Base-by-base conservation (phyloP, 2,888 invertebrate species). In the Tipula lateralis region DNA sequence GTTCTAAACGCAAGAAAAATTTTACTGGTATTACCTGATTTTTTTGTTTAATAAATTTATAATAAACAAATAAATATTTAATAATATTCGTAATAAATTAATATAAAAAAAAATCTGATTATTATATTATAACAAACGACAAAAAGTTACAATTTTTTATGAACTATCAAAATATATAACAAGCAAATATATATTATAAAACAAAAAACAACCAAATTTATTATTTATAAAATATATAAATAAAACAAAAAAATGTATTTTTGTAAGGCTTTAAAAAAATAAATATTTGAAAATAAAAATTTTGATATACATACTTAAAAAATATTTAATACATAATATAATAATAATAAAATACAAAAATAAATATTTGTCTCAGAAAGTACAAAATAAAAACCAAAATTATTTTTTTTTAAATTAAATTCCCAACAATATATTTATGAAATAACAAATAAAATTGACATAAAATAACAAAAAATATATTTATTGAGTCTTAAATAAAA, bases 251-350 rank as follows among this genome's bases (percentile, higher is more conserved):
- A 82, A 82, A 30, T 82, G 82, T 82, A 82, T 82, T 82, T 82
- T 82, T 82, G 82, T 82, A 82, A 82, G 32, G 32, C 82, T 82
- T 82, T 82, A 82, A 82, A 82, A 82, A 82, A 24, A 66, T 24
- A 66, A 66, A 66, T 66, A 66, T 24, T 66, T 66, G 66, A 66
- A 66, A 66, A 66, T 24, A 66, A 66, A 24, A 66, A 66, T 66
- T 66, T 66, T 66, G 66, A 66, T 66, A 66, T 6, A n/a, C n/a
- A n/a, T n/a, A 66, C 3, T 66, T 66, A 66, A 24, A n/a, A 66
- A 66, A 24, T 66, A 66, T 66, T 66, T 39, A 24, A 66, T 50
- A 24, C 24, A 50, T 50, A 50, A 16, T 50, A 44, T 16, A 16
- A 16, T 66, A 66, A 24, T 44, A 44, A 44, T 7, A 44, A 66